phyloP scores from a whole-genome alignment of 2,113 vertebrate species.

The Laterallus jamaicensis region DNA sequence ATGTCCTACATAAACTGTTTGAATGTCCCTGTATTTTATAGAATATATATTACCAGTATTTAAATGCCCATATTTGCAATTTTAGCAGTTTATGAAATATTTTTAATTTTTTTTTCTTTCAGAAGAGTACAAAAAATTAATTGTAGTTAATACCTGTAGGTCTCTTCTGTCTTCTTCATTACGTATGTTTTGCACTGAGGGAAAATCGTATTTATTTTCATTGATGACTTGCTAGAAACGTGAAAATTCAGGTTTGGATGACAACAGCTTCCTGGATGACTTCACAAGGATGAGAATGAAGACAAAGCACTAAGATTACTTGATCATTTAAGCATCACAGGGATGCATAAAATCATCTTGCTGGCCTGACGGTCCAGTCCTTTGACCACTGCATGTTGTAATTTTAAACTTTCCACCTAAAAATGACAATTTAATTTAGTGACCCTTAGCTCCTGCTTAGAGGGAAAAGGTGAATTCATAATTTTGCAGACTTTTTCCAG shows the following conservation, averaged over 20 bases:
- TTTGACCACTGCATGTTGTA: not conserved
- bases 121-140: not conserved
- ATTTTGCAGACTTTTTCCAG: not conserved
- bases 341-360: not conserved
- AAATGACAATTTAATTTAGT: not conserved
- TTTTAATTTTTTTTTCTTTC: not conserved
- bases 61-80: not conserved
- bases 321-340: not conserved
- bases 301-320: not conserved
- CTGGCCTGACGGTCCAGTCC: not conserved
- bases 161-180: not conserved
- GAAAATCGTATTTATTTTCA: not conserved
- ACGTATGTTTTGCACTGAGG: not conserved
- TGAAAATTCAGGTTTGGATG: not conserved
- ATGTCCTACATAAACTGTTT: not conserved
- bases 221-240: not conserved
- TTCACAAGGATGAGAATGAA: not conserved
- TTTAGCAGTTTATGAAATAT: not conserved
- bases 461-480: not conserved
- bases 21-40: not conserved
- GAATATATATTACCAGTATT: not conserved
- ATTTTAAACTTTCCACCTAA: not conserved
- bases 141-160: not conserved
- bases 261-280: not conserved
- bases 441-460: not conserved